These are phyloP conservation scores for Amphipoea lucens DNA, from an alignment of 2,888 invertebrate species.

Conservation along the genomic window DNA sequence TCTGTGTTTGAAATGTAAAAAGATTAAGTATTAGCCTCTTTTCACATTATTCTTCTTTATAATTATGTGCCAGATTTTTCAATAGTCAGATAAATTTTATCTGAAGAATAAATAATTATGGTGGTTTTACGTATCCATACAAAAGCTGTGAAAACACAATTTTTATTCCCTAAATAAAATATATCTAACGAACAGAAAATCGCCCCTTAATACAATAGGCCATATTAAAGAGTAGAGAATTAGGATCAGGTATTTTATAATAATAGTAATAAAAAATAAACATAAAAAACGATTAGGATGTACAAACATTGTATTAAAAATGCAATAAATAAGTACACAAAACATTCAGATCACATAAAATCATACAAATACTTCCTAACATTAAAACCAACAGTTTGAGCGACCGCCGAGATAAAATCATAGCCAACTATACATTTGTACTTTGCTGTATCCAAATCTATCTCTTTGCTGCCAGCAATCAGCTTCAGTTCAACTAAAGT, in stretches of 20 bases:
- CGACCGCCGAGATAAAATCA: conserved; percentile 94
- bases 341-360: conserved; percentile 84
- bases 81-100: too few relatives aligned
- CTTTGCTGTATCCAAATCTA: conserved; percentile 94
- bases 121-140: background rate
- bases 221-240: background rate
- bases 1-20: background rate
- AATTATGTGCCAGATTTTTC: background rate
- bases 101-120: too few relatives aligned
- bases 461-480: conserved; percentile 93
- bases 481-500: conserved; percentile 96
- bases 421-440: conserved; percentile 96
- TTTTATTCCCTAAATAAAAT: background rate
- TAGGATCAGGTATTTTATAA: background rate
- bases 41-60: background rate
- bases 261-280: background rate
- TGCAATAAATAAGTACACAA: conserved; percentile 48
- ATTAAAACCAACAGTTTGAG: conserved; percentile 94
- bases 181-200: background rate
- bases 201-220: background rate
- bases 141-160: background rate
- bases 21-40: background rate
- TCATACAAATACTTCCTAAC: conserved; percentile 94
- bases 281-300: rapidly evolving
- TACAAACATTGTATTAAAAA: conserved; percentile 23